A percentile compares a stretch with the other conserved stretches of the same genome.
phyloP scores from a whole-genome alignment of 1,140 invertebrate genomes.

The Harpegnathos saltator region DNA sequence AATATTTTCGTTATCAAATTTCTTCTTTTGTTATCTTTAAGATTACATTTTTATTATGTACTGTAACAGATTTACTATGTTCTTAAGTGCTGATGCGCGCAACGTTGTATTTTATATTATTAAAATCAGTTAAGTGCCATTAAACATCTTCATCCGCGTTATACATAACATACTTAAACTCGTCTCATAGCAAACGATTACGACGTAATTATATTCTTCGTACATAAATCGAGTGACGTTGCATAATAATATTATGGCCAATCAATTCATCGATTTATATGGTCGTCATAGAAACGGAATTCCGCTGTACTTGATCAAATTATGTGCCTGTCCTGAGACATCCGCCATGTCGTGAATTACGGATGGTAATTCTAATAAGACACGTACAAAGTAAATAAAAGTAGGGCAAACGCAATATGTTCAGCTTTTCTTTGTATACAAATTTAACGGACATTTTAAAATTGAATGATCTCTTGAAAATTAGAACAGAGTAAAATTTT shows the following conservation, averaged over 20 bases:
- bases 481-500: background rate
- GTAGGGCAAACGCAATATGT: background rate
- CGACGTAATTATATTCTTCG: constrained; percentile 46
- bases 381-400: constrained; percentile 35
- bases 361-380: constrained; percentile 59
- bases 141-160: no score
- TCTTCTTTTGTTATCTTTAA: no score
- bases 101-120: no score
- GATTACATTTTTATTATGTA: no score
- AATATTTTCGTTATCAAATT: no score
- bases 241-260: constrained; percentile 55
- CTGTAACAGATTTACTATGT: no score
- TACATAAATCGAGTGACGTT: constrained; percentile 40
- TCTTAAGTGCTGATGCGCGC: no score
- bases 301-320: constrained; percentile 50
- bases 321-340: constrained; percentile 46
- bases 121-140: no score
- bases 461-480: background rate
- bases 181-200: constrained; percentile 15
- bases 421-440: background rate
- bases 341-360: constrained; percentile 41
- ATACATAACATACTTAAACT: background rate
- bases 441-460: constrained; percentile 16
- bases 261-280: constrained; percentile 58
- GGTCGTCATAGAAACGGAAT: constrained; percentile 55